phyloP scores from a whole-genome alignment of 1,140 invertebrate genomes.

The Mylabris phalerata region DNA sequence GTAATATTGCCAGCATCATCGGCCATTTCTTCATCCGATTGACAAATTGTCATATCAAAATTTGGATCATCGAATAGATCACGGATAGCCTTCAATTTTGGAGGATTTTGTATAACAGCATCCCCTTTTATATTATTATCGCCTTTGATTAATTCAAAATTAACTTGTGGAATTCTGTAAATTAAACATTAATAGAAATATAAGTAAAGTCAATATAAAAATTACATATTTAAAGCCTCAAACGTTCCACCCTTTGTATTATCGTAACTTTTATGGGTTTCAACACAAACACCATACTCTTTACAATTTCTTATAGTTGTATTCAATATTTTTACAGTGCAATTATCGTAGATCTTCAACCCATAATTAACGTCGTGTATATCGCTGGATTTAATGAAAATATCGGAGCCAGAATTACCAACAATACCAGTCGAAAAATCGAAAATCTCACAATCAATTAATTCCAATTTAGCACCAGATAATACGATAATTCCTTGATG shows the following conservation, averaged over 20 bases:
- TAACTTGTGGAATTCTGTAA: constrained; percentile 27
- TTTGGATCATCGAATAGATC: constrained; percentile 32
- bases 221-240: constrained; percentile 30
- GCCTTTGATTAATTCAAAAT: constrained; percentile 23
- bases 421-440: constrained; percentile 40
- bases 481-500: constrained; percentile 44
- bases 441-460: constrained; percentile 39
- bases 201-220: constrained; percentile 2
- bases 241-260: constrained; percentile 26
- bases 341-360: constrained; percentile 36
- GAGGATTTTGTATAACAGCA: constrained; percentile 25
- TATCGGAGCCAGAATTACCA: constrained; percentile 32
- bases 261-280: constrained; percentile 23
- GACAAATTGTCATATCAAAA: constrained; percentile 25
- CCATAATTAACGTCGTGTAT: constrained; percentile 30
- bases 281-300: constrained; percentile 34
- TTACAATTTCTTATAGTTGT: constrained; percentile 29
- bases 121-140: constrained; percentile 31
- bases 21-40: constrained; percentile 24
- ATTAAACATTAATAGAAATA: not conserved
- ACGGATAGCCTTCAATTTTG: constrained; percentile 26
- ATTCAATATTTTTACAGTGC: constrained; percentile 22
- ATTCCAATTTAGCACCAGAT: constrained; percentile 30
- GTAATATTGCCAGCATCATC: constrained; percentile 6
- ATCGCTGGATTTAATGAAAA: constrained; percentile 25